Conservation (phyloP, 2,888 invertebrate species). For the Cephus runcator region DNA sequence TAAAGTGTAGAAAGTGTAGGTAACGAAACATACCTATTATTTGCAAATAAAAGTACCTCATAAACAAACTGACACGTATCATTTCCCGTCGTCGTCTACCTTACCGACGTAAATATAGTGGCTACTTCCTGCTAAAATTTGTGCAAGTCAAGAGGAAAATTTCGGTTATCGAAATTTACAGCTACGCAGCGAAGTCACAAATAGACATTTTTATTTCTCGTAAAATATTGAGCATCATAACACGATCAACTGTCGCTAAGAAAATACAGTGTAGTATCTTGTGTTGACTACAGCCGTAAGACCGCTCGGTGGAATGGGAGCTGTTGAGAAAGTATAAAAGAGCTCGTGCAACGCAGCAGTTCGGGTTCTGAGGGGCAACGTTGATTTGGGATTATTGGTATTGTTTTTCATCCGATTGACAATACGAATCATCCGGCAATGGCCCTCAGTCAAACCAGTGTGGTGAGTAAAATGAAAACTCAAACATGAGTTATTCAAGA, state of each 20-base stretch:
- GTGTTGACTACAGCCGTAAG: conserved; percentile 21
- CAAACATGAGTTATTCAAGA: conserved; percentile 8
- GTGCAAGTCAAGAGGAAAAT: background rate
- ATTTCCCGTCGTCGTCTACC: background rate
- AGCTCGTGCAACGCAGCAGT: conserved; percentile 54
- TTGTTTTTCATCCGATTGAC: conserved; percentile 58
- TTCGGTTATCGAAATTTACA: background rate
- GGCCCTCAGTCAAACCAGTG: conserved; percentile 79
- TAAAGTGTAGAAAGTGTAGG: too few relatives aligned
- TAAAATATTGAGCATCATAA: background rate
- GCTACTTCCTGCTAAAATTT: background rate
- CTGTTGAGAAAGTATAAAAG: conserved; percentile 63
- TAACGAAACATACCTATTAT: background rate
- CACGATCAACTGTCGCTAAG: background rate
- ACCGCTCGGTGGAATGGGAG: conserved; percentile 50
- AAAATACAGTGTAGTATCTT: background rate
- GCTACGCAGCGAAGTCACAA: background rate
- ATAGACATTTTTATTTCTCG: background rate
- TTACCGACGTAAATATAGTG: background rate
- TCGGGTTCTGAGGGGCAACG: conserved; percentile 58
- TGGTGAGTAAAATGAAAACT: conserved; percentile 67
- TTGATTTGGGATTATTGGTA: conserved; percentile 55
- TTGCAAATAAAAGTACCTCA: background rate
- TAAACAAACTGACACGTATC: background rate
- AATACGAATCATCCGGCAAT: conserved; percentile 66